Evolutionary conservation across 1,140 invertebrate species (phyloP).

Genomic region (Bombyx mandarina): DNA sequence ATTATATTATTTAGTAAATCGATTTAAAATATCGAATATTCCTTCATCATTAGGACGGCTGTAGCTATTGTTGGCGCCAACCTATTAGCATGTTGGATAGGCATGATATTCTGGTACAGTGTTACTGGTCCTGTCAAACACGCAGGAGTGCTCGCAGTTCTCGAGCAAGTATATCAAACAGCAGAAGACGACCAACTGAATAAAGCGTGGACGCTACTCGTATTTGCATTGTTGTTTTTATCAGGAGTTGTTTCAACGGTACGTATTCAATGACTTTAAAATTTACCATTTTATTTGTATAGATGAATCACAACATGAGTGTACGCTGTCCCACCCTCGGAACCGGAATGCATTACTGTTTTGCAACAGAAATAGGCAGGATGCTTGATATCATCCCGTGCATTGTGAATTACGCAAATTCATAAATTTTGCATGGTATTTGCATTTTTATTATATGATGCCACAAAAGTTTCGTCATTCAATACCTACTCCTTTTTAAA

Average conservation of each 20-base stretch:
- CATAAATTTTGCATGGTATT: too few relatives aligned
- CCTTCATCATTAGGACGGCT: constrained; percentile 31
- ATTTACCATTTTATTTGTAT: not conserved
- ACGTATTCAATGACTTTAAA: constrained; percentile 8
- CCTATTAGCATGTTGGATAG: constrained; percentile 32
- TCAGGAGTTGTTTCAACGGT: constrained; percentile 52
- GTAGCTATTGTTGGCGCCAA: constrained; percentile 26
- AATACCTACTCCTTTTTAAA: too few relatives aligned
- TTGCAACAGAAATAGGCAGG: too few relatives aligned
- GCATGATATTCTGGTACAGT: constrained; percentile 40
- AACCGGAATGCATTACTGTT: too few relatives aligned
- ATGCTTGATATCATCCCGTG: too few relatives aligned
- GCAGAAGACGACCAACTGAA: constrained; percentile 20
- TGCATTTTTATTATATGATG: too few relatives aligned
- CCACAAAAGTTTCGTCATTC: too few relatives aligned
- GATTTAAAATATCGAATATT: too few relatives aligned
- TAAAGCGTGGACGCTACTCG: constrained; percentile 31
- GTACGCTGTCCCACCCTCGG: too few relatives aligned
- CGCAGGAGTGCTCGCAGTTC: constrained; percentile 25
- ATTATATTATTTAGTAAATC: too few relatives aligned
- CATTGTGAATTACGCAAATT: too few relatives aligned
- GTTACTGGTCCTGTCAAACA: constrained; percentile 23
- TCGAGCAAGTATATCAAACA: constrained; percentile 28
- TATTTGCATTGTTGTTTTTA: constrained; percentile 29
- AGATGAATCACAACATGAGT: not conserved